phyloP scores from a whole-genome alignment of 2,113 vertebrate species.

The Parotia lawesii region DNA sequence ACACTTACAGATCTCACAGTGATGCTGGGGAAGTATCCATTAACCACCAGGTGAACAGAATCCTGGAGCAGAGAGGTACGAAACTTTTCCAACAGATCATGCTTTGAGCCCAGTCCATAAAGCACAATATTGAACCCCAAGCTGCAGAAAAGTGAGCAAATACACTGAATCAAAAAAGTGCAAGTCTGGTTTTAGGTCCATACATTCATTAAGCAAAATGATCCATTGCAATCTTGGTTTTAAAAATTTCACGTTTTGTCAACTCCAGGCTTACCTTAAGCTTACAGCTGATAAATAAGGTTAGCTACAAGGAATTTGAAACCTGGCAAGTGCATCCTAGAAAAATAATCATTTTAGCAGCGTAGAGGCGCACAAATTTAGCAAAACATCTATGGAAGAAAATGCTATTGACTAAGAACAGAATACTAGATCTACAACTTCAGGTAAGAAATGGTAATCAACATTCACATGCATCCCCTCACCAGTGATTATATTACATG shows the following conservation, averaged over 20 bases:
- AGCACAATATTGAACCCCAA: constrained; percentile 92
- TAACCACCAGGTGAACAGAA: constrained; percentile 88
- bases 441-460: not conserved
- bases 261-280: not conserved
- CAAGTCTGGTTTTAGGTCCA: not conserved
- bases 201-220: not conserved
- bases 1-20: constrained; percentile 89
- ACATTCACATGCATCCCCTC: not conserved
- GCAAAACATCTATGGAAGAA: not conserved
- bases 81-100: constrained; percentile 88
- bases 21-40: constrained; percentile 96
- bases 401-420: not conserved
- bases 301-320: not conserved
- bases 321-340: not conserved
- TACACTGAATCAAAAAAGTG: not conserved
- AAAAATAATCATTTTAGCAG: not conserved
- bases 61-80: constrained; percentile 78
- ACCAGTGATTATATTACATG: not conserved
- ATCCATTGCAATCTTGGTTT: not conserved
- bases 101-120: constrained; percentile 95
- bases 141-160: constrained; percentile 62
- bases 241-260: not conserved
- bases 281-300: not conserved
- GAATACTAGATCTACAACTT: not conserved
- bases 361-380: not conserved